Evolutionary conservation across 2,113 vertebrate species (phyloP).

Genomic region (Marmota flaviventris): DNA sequence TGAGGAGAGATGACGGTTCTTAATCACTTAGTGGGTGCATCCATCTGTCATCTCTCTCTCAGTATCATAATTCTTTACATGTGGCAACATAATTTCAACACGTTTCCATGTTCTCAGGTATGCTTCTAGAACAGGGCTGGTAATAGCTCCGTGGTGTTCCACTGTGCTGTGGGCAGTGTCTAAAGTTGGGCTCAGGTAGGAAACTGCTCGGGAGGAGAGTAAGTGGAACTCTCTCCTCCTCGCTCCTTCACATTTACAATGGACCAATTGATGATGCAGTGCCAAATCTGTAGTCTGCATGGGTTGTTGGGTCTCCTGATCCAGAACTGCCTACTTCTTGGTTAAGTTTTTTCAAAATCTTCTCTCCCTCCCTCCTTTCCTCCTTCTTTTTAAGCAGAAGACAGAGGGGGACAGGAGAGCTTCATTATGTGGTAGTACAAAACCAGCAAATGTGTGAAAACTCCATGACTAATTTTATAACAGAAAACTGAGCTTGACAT

Average conservation of each 20-base stretch:
- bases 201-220: not conserved
- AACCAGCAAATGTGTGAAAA: slow-evolving; percentile 4
- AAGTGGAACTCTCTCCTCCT: not conserved
- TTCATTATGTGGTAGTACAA: not conserved
- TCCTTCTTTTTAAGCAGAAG: not conserved
- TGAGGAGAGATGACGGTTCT: slow-evolving; percentile 15
- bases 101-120: slow-evolving; percentile 8
- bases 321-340: not conserved
- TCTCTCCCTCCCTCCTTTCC: not conserved
- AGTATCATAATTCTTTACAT: not conserved
- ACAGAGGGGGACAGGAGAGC: not conserved
- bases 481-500: not conserved
- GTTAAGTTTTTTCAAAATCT: not conserved
- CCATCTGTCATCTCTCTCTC: not conserved
- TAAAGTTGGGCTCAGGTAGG: not conserved
- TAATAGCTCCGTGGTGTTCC: not conserved
- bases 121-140: not conserved
- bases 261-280: not conserved
- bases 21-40: not conserved
- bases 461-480: slow-evolving; percentile 37
- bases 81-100: slow-evolving; percentile 18
- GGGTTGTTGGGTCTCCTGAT: not conserved
- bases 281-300: not conserved
- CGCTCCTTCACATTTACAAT: not conserved
- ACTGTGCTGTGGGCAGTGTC: not conserved